Base-by-base conservation (phyloP, 2,797 vertebrate genomes). In the Lagodon rhomboides region DNA sequence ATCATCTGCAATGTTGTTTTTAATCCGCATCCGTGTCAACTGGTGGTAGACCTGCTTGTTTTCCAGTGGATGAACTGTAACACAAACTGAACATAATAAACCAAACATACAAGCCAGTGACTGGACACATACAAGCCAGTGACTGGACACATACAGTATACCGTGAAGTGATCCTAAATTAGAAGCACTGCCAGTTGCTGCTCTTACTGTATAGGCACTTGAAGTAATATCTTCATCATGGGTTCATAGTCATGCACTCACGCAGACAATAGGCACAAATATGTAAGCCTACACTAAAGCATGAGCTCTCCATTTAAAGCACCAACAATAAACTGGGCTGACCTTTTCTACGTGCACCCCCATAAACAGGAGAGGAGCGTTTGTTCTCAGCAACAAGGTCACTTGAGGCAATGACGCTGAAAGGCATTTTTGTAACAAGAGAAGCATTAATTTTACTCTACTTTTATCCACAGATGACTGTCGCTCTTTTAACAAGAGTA, bases 351-450 rank as follows among this genome's bases (percentile, higher is more conserved):
- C 59, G 6, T 60, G 66, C 54, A 23, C 60, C 77, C 67, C 67
- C 11, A 76, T 79, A 80, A 80, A 83, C 68, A 75, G 22, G 10
- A 78, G 68, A 73, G 43, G 15, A 23, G 18, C 20, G 4, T 75
- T 77, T 83, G 83, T 81, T 81, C 49, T 51, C 56, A 4, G 68
- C 0, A 5, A 79, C 85, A 83, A 82, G 69, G 75, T 78, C 77
- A 77, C 43, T 53, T 46, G 53, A 77, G 73, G 64, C 73, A 75
- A 44, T 83, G 56, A 75, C 22, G 44, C 25, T 67, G 68, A 82
- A 72, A 82, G 79, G 60, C 41, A 62, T 70, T 56, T 82, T 79
- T 83, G 85, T 79, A 83, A 85, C 46, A 59, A 25, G 51, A 90
- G 78, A 74, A 50, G 59, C 65, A 66, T 68, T 64, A 6, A 53